Base-by-base conservation (phyloP, 2,888 invertebrate genomes). In the Ethmia dodecea region DNA sequence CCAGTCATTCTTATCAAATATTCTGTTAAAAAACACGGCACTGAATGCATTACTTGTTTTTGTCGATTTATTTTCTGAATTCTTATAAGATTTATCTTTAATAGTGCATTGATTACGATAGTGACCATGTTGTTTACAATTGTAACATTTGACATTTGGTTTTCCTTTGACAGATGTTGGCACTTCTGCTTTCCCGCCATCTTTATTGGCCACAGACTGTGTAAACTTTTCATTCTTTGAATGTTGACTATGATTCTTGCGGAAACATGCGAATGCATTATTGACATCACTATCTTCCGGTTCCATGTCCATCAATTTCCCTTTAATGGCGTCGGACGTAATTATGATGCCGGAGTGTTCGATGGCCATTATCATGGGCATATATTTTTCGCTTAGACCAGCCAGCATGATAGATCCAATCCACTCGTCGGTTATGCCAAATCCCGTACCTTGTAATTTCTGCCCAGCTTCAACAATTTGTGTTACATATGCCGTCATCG, bases 311-410 rank as follows among this genome's bases (percentile, higher is more conserved):
- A n/a, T n/a, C n/a, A n/a, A n/a, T n/a, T 42, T 46, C 4, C 26
- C 14, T 41, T 38, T 39, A 9, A 46, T 38, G 27, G 26, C 26
- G 26, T 42, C 39, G 1, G 35, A 26, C 3, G 25, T 39, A 5
- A 42, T 30, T 50, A 42, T 5, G 45, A 39, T n/a, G n/a, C n/a
- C n/a, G n/a, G n/a, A n/a, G n/a, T n/a, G n/a, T n/a, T n/a, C n/a
- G n/a, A n/a, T n/a, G 9, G 47, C 51, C 45, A 47, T 47, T 11
- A 51, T 45, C 47, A 49, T 48, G 0, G 44, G 46, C 2, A 34
- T 33, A 36, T 35, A 49, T 27, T 38, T 39, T 40, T 53, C 43
- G 13, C 41, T 28, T 28, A 52, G 36, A 31, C 46, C 46, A 5
- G 46, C 47, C 24, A 48, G 35, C 22, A 52, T 13, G 24, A 47